Base-by-base conservation (phyloP, 2,797 vertebrate species). In the Bucorvus abyssinicus region DNA sequence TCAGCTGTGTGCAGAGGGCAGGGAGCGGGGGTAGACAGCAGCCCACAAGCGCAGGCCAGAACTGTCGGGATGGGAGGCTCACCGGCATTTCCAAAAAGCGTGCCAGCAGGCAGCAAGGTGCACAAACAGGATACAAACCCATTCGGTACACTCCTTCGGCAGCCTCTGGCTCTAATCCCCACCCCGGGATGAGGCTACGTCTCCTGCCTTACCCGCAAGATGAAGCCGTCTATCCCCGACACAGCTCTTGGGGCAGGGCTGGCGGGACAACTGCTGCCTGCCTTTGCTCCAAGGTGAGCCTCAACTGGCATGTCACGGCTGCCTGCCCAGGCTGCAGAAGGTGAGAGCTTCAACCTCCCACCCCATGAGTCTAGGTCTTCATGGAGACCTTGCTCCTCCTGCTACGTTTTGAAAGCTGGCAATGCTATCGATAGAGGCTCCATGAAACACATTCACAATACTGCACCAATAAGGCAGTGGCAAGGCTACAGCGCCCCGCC, bases 291-390 rank as follows among this genome's bases (percentile, higher is more conserved):
- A 18, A 61, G 38, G 44, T 5, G 6, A 92, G 68, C 71, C 78
- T 86, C 34, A 34, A 1, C 29, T 8, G 45, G 64, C 85, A 79
- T 1, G 0, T 57, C n/a, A 53, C 0, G 0, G 80, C 88, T 11
- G 44, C 60, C 69, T 21, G 87, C 60, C 23, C 4, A 4, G 56
- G 49, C 36, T 1, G 24, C n/a, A 59, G 19, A 49, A 61, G 49
- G 19, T 12, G 52, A 0, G 3, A 68, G 78, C 85, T 88, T 30
- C 44, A 59, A 42, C 49, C 27, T 20, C 34, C 82, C 47, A 0
- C 47, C 27, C 53, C 6, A 0, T 79, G 74, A 93, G 60, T 82
- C 74, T 86, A 74, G 36, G 61, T 52, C 75, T 67, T 71, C 82
- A 73, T 40, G 80, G 56, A 40, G 87, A 61, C 74, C 74, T 71